These are phyloP conservation scores for Drosophila orosa DNA, from an alignment of 1,140 invertebrate species.

Conservation along the genomic window DNA sequence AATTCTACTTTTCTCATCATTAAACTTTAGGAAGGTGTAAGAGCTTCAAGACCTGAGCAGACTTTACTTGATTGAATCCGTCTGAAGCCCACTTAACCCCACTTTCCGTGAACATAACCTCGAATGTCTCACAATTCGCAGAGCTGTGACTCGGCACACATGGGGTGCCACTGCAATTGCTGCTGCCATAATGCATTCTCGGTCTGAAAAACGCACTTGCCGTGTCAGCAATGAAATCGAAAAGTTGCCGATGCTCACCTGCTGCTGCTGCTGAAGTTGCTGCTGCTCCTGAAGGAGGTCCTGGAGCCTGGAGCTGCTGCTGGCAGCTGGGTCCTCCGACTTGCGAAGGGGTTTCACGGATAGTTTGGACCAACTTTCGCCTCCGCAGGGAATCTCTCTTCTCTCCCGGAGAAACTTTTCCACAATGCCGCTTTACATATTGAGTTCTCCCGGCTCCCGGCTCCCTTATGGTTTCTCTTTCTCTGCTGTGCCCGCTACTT, in stretches of 20 bases:
- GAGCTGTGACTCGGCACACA: constrained; percentile 12
- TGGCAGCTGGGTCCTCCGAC: constrained; percentile 33
- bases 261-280: constrained; percentile 33
- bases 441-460: constrained; percentile 3
- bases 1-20: neutral
- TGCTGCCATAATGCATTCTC: constrained; percentile 19
- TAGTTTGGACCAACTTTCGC: constrained; percentile 72
- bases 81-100: constrained; percentile 6
- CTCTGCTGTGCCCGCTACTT: constrained; percentile 43
- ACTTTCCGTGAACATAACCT: constrained; percentile 12
- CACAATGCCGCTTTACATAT: constrained; percentile 64
- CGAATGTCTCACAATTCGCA: constrained; percentile 9
- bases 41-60: neutral
- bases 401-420: constrained; percentile 58
- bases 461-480: constrained; percentile 25
- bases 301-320: constrained; percentile 5
- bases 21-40: neutral
- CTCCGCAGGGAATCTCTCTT: constrained; percentile 51
- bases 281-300: constrained; percentile 33
- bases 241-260: constrained; percentile 70
- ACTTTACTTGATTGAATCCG: constrained; percentile 3
- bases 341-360: constrained; percentile 64
- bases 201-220: constrained; percentile 30
- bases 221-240: constrained; percentile 72
- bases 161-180: constrained; percentile 26